Evolutionary conservation across 2,888 invertebrate species (phyloP).

Genomic region (Ophion ellenae): DNA sequence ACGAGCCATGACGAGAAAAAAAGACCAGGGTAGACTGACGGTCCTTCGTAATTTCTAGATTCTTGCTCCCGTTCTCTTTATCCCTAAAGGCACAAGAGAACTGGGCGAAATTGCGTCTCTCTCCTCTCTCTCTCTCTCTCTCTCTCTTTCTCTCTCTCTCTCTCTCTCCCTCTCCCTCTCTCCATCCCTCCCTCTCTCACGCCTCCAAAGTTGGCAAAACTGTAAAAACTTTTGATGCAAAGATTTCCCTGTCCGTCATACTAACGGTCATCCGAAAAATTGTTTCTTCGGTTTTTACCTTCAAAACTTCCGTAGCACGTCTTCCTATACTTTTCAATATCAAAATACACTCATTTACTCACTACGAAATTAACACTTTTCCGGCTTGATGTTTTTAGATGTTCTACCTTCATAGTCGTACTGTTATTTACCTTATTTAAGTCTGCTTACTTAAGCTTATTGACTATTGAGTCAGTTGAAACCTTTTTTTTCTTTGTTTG

Average conservation of each 20-base stretch:
- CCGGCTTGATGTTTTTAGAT: background rate
- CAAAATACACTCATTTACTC: conserved; percentile 5
- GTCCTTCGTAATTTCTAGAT: conserved; percentile 44
- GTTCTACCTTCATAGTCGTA: background rate
- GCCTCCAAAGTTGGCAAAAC: conserved; percentile 39
- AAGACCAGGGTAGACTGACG: conserved; percentile 21
- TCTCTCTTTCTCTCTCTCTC: conserved; percentile 25
- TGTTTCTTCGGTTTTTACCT: conserved; percentile 25
- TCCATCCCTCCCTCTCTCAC: too few relatives aligned
- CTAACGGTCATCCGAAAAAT: conserved; percentile 35
- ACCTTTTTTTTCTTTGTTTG: too few relatives aligned
- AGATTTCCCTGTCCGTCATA: conserved; percentile 37
- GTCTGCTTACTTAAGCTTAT: background rate
- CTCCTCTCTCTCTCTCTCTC: conserved; percentile 35
- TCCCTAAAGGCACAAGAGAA: conserved; percentile 52
- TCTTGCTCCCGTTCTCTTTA: conserved; percentile 11
- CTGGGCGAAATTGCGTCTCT: conserved; percentile 33
- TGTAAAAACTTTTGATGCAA: conserved; percentile 46
- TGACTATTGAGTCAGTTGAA: background rate
- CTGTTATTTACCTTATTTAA: background rate
- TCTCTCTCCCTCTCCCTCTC: conserved; percentile 25
- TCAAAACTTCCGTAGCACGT: conserved; percentile 14
- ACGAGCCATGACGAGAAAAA: conserved; percentile 35
- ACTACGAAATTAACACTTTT: background rate
- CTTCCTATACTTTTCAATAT: conserved; percentile 2